Conservation (phyloP, 2,888 invertebrate genomes). For the Myopa testacea region DNA sequence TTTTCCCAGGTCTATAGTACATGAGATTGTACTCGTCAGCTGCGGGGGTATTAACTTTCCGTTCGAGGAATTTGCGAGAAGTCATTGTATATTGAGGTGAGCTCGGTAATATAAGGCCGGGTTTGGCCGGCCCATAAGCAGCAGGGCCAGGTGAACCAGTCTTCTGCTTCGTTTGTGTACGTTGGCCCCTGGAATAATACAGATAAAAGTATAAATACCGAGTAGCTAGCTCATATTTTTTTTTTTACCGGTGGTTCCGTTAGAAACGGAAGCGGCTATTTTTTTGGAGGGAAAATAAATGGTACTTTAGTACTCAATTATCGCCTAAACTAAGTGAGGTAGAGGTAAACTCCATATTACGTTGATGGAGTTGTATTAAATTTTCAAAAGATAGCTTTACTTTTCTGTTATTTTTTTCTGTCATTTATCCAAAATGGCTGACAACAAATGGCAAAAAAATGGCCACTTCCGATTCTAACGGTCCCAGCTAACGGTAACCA, state of each 20-base stretch:
- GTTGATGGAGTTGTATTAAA: too few relatives aligned
- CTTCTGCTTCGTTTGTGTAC: slow-evolving; percentile 47
- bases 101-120: slow-evolving; percentile 51
- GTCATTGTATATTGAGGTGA: slow-evolving; percentile 60
- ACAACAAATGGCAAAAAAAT: too few relatives aligned
- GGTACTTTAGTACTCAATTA: too few relatives aligned
- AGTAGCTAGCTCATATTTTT: background rate
- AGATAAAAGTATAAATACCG: too few relatives aligned
- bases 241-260: background rate
- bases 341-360: too few relatives aligned
- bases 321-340: too few relatives aligned
- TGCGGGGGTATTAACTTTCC: slow-evolving; percentile 56
- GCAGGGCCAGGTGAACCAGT: slow-evolving; percentile 64
- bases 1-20: slow-evolving; percentile 61
- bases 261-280: too few relatives aligned
- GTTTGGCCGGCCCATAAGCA: slow-evolving; percentile 57
- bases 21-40: slow-evolving; percentile 61
- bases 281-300: too few relatives aligned
- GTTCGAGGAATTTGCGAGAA: slow-evolving; percentile 42
- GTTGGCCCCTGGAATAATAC: slow-evolving; percentile 54
- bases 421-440: too few relatives aligned
- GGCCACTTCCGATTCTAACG: too few relatives aligned
- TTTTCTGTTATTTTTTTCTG: too few relatives aligned
- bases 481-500: too few relatives aligned
- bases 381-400: background rate